These are phyloP conservation scores for Hemichromis elongatus DNA, from an alignment of 2,113 vertebrate genomes.

Conservation along the genomic window DNA sequence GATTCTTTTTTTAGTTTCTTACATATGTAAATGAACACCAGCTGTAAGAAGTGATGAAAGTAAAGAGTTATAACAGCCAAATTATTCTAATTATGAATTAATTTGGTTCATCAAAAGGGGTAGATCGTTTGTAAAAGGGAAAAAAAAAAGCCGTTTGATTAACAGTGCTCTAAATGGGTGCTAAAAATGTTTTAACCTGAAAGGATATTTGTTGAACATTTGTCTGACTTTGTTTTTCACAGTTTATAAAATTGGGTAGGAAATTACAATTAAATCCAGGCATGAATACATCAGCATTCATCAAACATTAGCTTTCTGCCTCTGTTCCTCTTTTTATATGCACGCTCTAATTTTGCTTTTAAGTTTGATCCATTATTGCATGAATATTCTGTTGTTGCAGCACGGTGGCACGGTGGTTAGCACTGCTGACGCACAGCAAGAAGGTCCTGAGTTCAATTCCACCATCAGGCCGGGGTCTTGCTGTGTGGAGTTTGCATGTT, in stretches of 20 bases:
- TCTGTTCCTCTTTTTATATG: neutral
- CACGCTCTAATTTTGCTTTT: neutral
- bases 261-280: neutral
- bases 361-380: neutral
- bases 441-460: no score
- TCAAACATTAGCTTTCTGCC: neutral
- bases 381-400: neutral
- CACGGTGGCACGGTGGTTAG: no score
- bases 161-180: neutral
- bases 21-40: neutral
- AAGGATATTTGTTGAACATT: neutral
- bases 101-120: neutral
- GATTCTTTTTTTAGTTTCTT: neutral
- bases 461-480: no score
- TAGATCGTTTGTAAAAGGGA: neutral
- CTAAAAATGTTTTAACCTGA: neutral
- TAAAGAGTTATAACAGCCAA: neutral
- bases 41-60: neutral
- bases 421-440: no score
- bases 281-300: neutral
- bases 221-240: neutral
- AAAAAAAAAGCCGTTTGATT: accelerated
- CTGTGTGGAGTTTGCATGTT: no score
- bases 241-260: neutral
- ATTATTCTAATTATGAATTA: neutral